These are phyloP conservation scores for Synergus gifuensis DNA, from an alignment of 2,888 invertebrate species.

Conservation along the genomic window DNA sequence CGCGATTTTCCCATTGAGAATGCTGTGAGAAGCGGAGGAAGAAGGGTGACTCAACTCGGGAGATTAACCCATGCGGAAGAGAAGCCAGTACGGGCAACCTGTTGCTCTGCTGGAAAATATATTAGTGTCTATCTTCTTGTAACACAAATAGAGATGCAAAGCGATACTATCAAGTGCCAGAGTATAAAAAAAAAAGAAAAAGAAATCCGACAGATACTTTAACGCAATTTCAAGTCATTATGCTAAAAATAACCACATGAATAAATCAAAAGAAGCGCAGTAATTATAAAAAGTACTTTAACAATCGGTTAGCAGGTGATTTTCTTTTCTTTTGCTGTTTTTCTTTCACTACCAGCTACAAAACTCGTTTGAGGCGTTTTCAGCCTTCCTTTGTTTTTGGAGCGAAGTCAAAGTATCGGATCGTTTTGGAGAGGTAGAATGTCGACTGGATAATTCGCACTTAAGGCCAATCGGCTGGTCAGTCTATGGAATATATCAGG, in stretches of 20 bases:
- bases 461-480: constrained; percentile 16
- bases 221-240: background rate
- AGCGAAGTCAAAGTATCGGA: constrained; percentile 38
- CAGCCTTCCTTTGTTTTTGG: constrained; percentile 11
- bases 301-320: background rate
- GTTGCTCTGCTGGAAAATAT: constrained; percentile 46
- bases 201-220: background rate
- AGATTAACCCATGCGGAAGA: constrained; percentile 46
- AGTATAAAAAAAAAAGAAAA: background rate
- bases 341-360: background rate
- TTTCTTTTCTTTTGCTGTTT: background rate
- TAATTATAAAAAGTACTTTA: constrained; percentile 8
- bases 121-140: constrained; percentile 24
- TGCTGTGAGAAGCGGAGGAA: background rate
- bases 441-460: constrained; percentile 34
- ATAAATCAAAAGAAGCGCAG: background rate
- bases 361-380: constrained; percentile 10
- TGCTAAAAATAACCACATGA: background rate
- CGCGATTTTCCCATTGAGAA: constrained; percentile 32
- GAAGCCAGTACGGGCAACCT: constrained; percentile 42
- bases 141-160: background rate
- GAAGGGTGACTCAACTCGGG: constrained; percentile 20
- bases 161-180: background rate
- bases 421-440: background rate
- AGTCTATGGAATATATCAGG: constrained; percentile 39